Base-by-base conservation (phyloP, 2,888 invertebrate species). In the Drosophila trichaetosa region DNA sequence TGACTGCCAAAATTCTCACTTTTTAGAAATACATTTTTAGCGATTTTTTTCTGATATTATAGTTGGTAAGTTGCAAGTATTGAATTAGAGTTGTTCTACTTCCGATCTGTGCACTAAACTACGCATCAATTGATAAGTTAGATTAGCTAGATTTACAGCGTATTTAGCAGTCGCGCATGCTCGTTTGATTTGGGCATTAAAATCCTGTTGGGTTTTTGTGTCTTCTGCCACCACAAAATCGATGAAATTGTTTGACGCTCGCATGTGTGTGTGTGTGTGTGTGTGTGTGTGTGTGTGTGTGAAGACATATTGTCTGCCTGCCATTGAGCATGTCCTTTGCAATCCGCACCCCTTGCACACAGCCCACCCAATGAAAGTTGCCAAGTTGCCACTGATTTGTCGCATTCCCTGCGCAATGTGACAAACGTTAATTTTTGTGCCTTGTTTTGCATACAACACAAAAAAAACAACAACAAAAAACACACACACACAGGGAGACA, bases 371-470 rank as follows among this genome's bases (percentile, higher is more conserved):
- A 46, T 29, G 33, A 59, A 63, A 61, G 58, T 71, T 51, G 54
- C 67, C 57, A 62, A 76, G 52, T 82, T 79, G 71, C 76, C 84
- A 63, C 87, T 87, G 89, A 88, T 88, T 89, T 89, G 89, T 79
- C 83, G 89, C 82, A 88, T 89, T 85, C 80, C 79, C 69, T 73
- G 80, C 82, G 76, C 83, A 79, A 87, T 87, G 87, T 89, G 89
- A 89, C 89, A 87, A 87, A 89, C 87, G 89, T 82, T 89, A 87
- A 88, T 87, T 87, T 84, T 80, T 81, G 74, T 87, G 79, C 73
- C 85, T 89, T 85, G 83, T 87, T 89, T 87, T 87, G 87, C 87
- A 87, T 87, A 86, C 63, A 71, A 60, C 38, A 68, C 36, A 38
- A 27, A 16, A 34, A 53, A 18, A 54, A 3, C 1, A 29, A 29